Conservation (phyloP, 2,888 invertebrate species). For the Caradrina clavipalpis region DNA sequence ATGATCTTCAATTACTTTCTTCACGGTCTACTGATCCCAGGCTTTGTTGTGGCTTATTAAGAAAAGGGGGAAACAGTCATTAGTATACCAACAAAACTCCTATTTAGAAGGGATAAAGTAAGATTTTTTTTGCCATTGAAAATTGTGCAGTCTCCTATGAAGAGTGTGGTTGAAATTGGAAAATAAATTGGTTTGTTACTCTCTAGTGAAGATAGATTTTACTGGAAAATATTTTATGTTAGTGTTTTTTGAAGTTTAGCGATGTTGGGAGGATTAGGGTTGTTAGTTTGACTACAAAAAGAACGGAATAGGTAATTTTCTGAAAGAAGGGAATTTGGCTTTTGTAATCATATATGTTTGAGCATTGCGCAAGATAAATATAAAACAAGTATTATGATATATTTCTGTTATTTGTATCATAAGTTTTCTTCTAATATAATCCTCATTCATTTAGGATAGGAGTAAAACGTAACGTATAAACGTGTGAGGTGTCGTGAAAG, state of each 20-base stretch:
- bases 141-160: constrained; percentile 32
- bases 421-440: too few species aligned
- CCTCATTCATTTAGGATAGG: too few species aligned
- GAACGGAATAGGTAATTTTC: background rate
- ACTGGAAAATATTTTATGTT: constrained; percentile 16
- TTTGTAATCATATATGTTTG: too few species aligned
- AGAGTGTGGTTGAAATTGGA: constrained; percentile 23
- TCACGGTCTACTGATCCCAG: constrained; percentile 69
- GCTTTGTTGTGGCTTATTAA: constrained; percentile 71
- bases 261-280: constrained; percentile 11
- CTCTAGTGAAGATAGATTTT: constrained; percentile 10
- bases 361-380: too few species aligned
- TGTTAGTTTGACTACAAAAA: constrained; percentile 7
- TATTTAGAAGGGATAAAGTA: constrained; percentile 29
- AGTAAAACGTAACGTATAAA: too few species aligned
- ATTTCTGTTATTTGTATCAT: too few species aligned
- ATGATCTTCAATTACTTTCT: constrained; percentile 78
- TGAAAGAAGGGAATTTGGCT: background rate
- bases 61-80: constrained; percentile 59
- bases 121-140: constrained; percentile 37
- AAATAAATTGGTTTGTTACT: constrained; percentile 51
- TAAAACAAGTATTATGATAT: too few species aligned
- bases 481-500: too few species aligned
- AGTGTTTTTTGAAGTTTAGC: constrained; percentile 8
- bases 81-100: constrained; percentile 50